phyloP scores from a whole-genome alignment of 1,140 invertebrate species.

The Cherax quadricarinatus region DNA sequence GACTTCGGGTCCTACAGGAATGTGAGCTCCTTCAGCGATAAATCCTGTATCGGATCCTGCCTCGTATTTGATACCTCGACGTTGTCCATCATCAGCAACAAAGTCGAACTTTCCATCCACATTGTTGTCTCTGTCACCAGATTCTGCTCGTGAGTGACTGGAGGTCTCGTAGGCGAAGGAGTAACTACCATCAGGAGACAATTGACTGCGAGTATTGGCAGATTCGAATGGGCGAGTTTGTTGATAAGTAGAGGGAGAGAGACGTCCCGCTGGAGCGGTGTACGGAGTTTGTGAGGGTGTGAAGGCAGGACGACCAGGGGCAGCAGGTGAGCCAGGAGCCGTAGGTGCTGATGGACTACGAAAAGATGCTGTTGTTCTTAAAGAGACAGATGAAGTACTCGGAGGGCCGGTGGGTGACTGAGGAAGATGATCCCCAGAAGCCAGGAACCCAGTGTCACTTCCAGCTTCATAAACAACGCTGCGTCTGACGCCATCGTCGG shows the following conservation, averaged over 20 bases:
- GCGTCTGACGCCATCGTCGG: conserved; percentile 65
- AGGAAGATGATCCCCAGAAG: conserved; percentile 64
- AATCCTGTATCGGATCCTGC: conserved; percentile 71
- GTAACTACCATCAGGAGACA: conserved; percentile 57
- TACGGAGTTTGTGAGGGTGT: background rate
- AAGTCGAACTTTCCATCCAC: conserved; percentile 68
- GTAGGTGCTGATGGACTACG: background rate
- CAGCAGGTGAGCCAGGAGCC: too few relatives aligned
- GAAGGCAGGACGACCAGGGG: background rate
- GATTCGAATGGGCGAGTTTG: background rate
- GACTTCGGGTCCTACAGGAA: conserved; percentile 70
- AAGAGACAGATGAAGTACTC: background rate
- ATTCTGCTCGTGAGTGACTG: conserved; percentile 64
- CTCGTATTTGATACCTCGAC: conserved; percentile 64
- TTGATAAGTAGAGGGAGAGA: background rate
- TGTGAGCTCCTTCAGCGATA: conserved; percentile 70
- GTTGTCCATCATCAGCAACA: conserved; percentile 68
- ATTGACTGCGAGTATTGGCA: background rate
- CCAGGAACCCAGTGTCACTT: conserved; percentile 59
- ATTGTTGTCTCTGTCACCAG: conserved; percentile 61
- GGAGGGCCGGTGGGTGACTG: conserved; percentile 12
- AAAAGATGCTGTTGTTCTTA: background rate
- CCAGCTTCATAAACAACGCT: conserved; percentile 59
- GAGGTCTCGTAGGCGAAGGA: conserved; percentile 69
- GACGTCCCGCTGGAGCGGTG: background rate